Base-by-base conservation (phyloP, 1,140 invertebrate genomes). In the Ladona fulva region DNA sequence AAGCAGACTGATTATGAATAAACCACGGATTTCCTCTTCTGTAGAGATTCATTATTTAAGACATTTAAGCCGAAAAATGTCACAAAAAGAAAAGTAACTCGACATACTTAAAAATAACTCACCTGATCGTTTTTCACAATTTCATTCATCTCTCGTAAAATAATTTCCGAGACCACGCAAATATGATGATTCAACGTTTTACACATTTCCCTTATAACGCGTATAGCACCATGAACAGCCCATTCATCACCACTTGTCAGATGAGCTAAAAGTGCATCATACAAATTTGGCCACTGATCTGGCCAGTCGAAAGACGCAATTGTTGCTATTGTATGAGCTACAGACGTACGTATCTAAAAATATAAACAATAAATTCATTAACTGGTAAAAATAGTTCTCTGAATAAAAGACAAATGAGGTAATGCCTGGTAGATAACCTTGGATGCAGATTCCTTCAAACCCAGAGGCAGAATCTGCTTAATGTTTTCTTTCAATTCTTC, bases 251-350 rank as follows among this genome's bases (percentile, higher is more conserved):
- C 84, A 1, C 86, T 86, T 10, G 86, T 87, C 42, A 90, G 83
- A 81, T 88, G 91, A 77, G 87, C 87, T 77, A 94, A 89, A 42
- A 94, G 86, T 75, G 93, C 89, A 78, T 92, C 88, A 81, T 94
- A 93, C 5, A 94, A 83, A 52, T 91, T 88, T 10, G 91, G 89
- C 93, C 93, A 94, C 77, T 89, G 85, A 80, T 93, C 91, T 0
- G 93, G 93, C 91, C 93, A 94, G 84, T 94, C 93, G 86, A 91
- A 92, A 79, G 90, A 88, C 0, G 92, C 93, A 79, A 94, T 93
- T 7, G 90, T 89, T 3, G 92, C 92, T 77, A 94, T 90, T 3
- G 91, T 91, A 85, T 92, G 92, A 0, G 93, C 93, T 16, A 93
- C 89, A 42, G 91, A 90, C 25, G 89, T 88, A 25, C 92, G 83